Evolutionary conservation across 2,888 invertebrate genomes (phyloP).

Genomic region (Drosophila limbata): DNA sequence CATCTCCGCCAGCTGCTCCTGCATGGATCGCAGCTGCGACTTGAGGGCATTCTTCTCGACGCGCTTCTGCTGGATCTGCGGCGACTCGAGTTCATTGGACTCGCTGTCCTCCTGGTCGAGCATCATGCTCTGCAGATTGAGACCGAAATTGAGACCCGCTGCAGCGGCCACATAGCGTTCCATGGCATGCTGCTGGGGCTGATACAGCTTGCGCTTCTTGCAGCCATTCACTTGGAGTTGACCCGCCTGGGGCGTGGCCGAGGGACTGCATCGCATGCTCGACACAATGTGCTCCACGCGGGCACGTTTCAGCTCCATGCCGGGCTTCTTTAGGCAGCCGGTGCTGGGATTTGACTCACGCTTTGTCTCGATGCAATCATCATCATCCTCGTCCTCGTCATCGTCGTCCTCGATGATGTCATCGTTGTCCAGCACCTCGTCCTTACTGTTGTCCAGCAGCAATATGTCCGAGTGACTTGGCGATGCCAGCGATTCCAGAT

Average conservation of each 20-base stretch:
- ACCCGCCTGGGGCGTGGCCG: constrained; percentile 87
- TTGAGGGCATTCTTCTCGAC: constrained; percentile 95
- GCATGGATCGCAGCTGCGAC: constrained; percentile 93
- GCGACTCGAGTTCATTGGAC: constrained; percentile 91
- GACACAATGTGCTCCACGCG: constrained; percentile 98
- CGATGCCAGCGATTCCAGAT: constrained; percentile 87
- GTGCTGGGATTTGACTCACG: constrained; percentile 86
- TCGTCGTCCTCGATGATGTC: constrained; percentile 85
- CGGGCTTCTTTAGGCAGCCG: constrained; percentile 86
- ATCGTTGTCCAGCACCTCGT: constrained; percentile 88
- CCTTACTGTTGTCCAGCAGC: constrained; percentile 87
- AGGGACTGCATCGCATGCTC: constrained; percentile 95
- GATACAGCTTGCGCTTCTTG: constrained; percentile 97
- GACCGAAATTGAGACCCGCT: constrained; percentile 87
- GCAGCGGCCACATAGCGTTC: constrained; percentile 87
- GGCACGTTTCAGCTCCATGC: constrained; percentile 94
- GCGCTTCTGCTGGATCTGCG: constrained; percentile 92
- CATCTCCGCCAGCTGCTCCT: constrained; percentile 95
- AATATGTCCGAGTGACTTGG: constrained; percentile 86
- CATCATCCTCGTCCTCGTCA: constrained; percentile 88
- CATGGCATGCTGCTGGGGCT: constrained; percentile 95
- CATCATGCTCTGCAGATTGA: constrained; percentile 87
- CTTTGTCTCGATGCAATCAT: constrained; percentile 83
- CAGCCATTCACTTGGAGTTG: constrained; percentile 91
- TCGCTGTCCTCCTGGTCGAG: constrained; percentile 90